Percentiles rank a stretch among this genome's conserved stretches.
These are phyloP conservation scores for Loxodonta africana DNA, from an alignment of 2,113 vertebrate species.

Conservation along the genomic window DNA sequence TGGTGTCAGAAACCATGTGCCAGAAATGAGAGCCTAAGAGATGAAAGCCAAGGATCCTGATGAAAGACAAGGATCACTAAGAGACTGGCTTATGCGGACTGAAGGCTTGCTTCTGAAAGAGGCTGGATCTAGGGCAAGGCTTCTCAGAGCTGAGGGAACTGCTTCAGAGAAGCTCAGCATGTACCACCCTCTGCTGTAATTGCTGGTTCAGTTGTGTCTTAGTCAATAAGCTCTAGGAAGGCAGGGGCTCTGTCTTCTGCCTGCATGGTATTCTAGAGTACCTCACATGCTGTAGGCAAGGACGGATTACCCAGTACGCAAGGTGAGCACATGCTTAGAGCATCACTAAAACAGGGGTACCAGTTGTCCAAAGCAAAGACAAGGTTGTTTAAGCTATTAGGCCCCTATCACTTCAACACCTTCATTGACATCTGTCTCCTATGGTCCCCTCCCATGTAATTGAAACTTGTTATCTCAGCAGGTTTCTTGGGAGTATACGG, in stretches of 20 bases:
- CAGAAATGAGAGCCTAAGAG: not conserved
- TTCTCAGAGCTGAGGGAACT: not conserved
- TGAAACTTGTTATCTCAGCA: too few relatives aligned
- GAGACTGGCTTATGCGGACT: not conserved
- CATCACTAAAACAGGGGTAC: too few relatives aligned
- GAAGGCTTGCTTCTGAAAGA: not conserved
- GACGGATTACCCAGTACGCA: too few relatives aligned
- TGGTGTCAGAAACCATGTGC: not conserved
- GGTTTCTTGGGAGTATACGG: too few relatives aligned
- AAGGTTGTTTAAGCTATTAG: too few relatives aligned
- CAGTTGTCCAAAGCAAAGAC: too few relatives aligned
- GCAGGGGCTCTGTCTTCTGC: not conserved
- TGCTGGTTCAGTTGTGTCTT: not conserved
- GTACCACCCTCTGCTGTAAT: not conserved
- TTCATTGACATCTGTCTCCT: too few relatives aligned
- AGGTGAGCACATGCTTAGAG: too few relatives aligned
- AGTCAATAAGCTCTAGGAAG: not conserved
- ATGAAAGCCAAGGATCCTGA: not conserved
- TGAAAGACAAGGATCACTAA: not conserved
- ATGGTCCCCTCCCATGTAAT: too few relatives aligned
- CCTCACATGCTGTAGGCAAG: not conserved
- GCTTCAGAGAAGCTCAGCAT: not conserved
- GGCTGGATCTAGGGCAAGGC: not conserved
- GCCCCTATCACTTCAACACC: too few relatives aligned
- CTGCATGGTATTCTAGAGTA: not conserved